Evolutionary conservation across 2,113 vertebrate species (phyloP).

Genomic region (Podocnemis expansa): DNA sequence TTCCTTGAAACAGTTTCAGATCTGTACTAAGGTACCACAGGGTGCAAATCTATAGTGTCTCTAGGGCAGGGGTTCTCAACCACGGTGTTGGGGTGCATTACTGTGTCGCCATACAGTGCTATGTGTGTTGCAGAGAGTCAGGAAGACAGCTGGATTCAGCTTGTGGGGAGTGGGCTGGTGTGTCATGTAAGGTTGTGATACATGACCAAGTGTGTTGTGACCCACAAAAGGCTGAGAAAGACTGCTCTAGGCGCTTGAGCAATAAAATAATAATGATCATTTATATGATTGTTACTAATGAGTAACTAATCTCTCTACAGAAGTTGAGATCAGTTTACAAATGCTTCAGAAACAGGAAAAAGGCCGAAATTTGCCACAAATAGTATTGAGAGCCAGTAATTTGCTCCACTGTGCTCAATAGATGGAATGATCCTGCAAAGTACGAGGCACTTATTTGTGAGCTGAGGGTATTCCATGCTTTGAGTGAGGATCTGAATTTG

Average conservation of each 20-base stretch:
- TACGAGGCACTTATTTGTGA: too few relatives aligned
- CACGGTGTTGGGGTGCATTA: too few relatives aligned
- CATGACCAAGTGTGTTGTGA: too few relatives aligned
- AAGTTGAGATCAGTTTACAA: background rate
- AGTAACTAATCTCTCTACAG: background rate
- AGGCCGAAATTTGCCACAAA: too few relatives aligned
- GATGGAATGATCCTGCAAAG: background rate
- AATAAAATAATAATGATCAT: background rate
- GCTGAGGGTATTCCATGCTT: too few relatives aligned
- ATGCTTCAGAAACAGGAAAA: background rate
- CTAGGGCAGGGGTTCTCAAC: too few relatives aligned
- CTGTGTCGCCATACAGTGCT: too few relatives aligned
- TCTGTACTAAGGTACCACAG: background rate
- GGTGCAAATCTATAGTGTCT: background rate
- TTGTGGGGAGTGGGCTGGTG: too few relatives aligned
- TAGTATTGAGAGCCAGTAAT: background rate
- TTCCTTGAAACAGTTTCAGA: background rate
- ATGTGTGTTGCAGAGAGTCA: too few relatives aligned
- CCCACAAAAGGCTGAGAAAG: too few relatives aligned
- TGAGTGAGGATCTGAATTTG: background rate
- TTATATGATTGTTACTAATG: background rate
- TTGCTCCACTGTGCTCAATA: background rate
- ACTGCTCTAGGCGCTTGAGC: background rate
- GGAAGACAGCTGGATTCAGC: too few relatives aligned
- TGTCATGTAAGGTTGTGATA: too few relatives aligned